Evolutionary conservation across 2,797 vertebrate species (phyloP).

Genomic region (Falco naumanni): DNA sequence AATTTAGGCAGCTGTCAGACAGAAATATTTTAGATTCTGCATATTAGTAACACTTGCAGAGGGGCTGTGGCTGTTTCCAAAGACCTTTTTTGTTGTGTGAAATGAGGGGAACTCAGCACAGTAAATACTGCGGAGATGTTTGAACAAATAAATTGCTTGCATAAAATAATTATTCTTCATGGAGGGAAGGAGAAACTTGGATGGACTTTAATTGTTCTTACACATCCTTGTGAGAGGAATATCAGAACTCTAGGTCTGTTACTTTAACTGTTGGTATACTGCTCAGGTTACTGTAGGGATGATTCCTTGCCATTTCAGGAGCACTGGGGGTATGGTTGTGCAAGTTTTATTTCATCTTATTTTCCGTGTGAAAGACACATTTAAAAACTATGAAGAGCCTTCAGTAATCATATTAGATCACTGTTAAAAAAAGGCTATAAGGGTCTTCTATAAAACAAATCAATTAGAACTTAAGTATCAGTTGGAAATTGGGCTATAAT

Average conservation of each 20-base stretch:
- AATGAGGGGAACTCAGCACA: background rate
- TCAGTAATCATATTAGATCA: background rate
- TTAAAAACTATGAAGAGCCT: background rate
- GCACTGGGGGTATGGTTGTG: background rate
- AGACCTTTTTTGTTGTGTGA: background rate
- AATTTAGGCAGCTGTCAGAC: slow-evolving; percentile 35
- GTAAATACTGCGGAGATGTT: background rate
- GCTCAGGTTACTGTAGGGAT: background rate
- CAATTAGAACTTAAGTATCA: slow-evolving; percentile 9
- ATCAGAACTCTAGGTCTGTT: background rate
- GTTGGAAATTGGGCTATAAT: background rate
- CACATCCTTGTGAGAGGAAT: background rate
- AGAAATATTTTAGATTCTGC: background rate
- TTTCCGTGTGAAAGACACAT: background rate
- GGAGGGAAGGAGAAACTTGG: background rate
- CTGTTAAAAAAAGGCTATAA: background rate
- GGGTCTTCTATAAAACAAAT: background rate
- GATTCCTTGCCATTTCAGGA: background rate
- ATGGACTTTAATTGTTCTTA: background rate
- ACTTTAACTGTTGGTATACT: background rate
- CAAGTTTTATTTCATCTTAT: background rate
- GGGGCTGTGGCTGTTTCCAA: background rate
- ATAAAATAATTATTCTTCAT: background rate
- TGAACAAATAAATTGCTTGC: background rate
- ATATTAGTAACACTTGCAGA: background rate